Evolutionary conservation across 2,888 invertebrate genomes (phyloP).

Genomic region (Lordiphosa fenestrarum): DNA sequence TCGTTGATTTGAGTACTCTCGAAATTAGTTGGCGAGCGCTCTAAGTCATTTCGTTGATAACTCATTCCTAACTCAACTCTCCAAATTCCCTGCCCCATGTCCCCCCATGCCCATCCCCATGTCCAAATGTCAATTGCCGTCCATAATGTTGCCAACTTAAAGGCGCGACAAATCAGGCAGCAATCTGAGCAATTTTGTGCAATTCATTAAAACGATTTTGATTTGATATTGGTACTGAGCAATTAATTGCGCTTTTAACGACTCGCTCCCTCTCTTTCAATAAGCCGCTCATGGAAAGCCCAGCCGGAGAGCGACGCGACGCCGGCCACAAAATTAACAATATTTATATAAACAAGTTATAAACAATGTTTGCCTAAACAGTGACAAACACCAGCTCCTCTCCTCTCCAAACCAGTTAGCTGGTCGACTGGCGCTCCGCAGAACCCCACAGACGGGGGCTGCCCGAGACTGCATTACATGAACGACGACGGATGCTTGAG

Average conservation of each 20-base stretch:
- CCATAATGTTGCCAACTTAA: conserved; percentile 44
- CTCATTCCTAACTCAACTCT: not conserved
- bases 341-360: conserved; percentile 74
- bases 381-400: conserved; percentile 55
- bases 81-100: not conserved
- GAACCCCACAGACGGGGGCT: conserved; percentile 34
- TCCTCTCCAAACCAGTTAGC: conserved; percentile 30
- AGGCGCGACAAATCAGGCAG: conserved; percentile 39
- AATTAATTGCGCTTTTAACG: conserved; percentile 68
- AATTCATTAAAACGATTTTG: conserved; percentile 70
- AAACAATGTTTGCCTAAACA: conserved; percentile 70
- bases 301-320: conserved; percentile 6
- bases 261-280: conserved; percentile 16
- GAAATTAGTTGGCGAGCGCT: conserved; percentile 1
- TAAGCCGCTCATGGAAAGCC: conserved; percentile 30
- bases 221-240: conserved; percentile 61
- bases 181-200: conserved; percentile 66
- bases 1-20: conserved; percentile 31
- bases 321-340: conserved; percentile 58
- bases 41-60: too few relatives aligned
- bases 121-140: conserved; percentile 43
- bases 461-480: conserved; percentile 57
- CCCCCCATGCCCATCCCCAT: conserved; percentile 11
- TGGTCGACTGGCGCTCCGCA: conserved; percentile 27
- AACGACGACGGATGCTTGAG: conserved; percentile 40